A percentile compares a stretch with the other conserved stretches of the same genome.
Conservation (phyloP, 2,888 invertebrate species). For the Ethmia dodecea region DNA sequence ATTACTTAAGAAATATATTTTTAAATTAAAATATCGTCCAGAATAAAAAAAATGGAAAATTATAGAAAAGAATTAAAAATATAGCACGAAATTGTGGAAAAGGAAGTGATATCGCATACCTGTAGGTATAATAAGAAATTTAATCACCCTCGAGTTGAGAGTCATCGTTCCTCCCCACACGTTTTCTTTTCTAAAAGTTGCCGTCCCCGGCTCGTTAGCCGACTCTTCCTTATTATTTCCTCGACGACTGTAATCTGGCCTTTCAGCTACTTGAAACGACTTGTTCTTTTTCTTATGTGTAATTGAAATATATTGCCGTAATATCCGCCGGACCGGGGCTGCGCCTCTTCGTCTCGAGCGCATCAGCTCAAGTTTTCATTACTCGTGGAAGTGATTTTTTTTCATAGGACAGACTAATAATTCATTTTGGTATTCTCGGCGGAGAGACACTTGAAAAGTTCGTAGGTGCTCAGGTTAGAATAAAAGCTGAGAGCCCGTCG, state of each 20-base stretch:
- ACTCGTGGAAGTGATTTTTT: conserved; percentile 68
- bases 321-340: conserved; percentile 70
- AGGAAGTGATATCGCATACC: too few relatives aligned
- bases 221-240: conserved; percentile 69
- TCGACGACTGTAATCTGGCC: conserved; percentile 69
- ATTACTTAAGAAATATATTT: too few relatives aligned
- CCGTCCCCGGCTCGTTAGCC: conserved; percentile 63
- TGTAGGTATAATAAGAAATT: conserved; percentile 23
- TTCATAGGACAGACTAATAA: conserved; percentile 70
- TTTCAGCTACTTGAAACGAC: conserved; percentile 75
- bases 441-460: conserved; percentile 52
- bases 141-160: conserved; percentile 42
- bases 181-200: conserved; percentile 60
- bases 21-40: too few relatives aligned
- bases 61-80: too few relatives aligned
- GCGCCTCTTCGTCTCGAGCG: conserved; percentile 65
- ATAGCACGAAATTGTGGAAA: too few relatives aligned
- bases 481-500: conserved; percentile 29
- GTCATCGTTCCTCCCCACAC: conserved; percentile 46
- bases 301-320: conserved; percentile 78
- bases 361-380: conserved; percentile 74
- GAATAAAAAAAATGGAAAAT: too few relatives aligned
- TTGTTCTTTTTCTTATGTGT: conserved; percentile 77
- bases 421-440: conserved; percentile 63
- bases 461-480: conserved; percentile 27